These are phyloP conservation scores for Arctopsyche grandis DNA, from an alignment of 1,140 invertebrate species.

Conservation along the genomic window DNA sequence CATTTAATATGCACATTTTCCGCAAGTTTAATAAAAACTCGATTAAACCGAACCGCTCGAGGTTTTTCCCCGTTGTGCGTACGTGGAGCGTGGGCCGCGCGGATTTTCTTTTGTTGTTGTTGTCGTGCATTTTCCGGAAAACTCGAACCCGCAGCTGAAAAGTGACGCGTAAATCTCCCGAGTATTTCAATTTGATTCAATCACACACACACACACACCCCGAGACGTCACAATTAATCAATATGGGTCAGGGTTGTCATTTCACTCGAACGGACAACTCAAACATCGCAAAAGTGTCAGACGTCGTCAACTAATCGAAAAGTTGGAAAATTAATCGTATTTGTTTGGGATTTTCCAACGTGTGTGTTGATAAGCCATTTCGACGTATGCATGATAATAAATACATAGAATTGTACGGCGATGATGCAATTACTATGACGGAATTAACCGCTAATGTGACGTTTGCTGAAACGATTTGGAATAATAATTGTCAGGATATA, in stretches of 20 bases:
- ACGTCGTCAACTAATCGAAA: too few relatives aligned
- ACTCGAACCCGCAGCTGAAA: too few relatives aligned
- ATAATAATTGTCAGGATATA: too few relatives aligned
- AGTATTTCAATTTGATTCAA: slow-evolving; percentile 9
- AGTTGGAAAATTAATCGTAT: too few relatives aligned
- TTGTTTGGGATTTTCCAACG: not conserved
- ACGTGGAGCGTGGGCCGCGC: not conserved
- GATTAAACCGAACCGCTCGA: too few relatives aligned
- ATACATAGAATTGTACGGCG: slow-evolving; percentile 1
- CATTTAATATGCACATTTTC: too few relatives aligned
- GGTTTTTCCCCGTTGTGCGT: too few relatives aligned
- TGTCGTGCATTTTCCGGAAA: too few relatives aligned
- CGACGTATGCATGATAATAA: not conserved
- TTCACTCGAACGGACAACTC: slow-evolving; percentile 2
- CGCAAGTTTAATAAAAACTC: too few relatives aligned
- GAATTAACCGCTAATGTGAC: not conserved
- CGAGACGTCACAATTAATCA: not conserved
- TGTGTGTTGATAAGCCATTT: not conserved
- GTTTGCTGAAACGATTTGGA: too few relatives aligned
- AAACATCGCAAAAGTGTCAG: not conserved
- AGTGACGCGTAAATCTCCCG: too few relatives aligned
- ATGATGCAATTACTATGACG: slow-evolving; percentile 15
- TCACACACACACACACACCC: not conserved
- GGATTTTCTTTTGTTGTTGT: not conserved
- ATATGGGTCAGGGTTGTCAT: slow-evolving; percentile 24